These are phyloP conservation scores for Aphrophora alni DNA, from an alignment of 2,888 invertebrate genomes.

Conservation along the genomic window DNA sequence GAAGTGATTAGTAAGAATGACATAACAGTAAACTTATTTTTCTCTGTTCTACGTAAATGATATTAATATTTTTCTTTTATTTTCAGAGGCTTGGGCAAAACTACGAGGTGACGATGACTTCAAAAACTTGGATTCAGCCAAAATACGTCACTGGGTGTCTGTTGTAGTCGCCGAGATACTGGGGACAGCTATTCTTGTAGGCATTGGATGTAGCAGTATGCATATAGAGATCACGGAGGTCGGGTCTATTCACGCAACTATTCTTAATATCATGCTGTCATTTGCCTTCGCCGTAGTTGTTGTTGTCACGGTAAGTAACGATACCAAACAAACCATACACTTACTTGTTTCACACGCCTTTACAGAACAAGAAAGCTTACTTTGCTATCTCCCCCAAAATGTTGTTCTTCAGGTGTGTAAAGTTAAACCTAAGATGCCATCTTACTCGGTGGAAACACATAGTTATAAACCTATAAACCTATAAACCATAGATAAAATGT, in stretches of 20 bases:
- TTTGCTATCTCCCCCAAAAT: too few relatives aligned
- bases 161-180: conserved; percentile 56
- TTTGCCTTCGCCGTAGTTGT: conserved; percentile 57
- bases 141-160: conserved; percentile 43
- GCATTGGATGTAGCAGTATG: conserved; percentile 57
- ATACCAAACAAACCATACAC: too few relatives aligned
- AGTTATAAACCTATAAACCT: too few relatives aligned
- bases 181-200: conserved; percentile 56
- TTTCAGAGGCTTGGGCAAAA: conserved; percentile 21
- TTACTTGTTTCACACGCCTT: too few relatives aligned
- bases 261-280: conserved; percentile 55
- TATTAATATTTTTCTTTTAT: not conserved
- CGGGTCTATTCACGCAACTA: conserved; percentile 46
- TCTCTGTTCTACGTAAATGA: too few relatives aligned
- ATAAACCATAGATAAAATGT: too few relatives aligned
- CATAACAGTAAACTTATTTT: too few relatives aligned
- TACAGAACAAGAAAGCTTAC: too few relatives aligned
- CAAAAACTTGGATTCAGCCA: conserved; percentile 16
- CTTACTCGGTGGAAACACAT: too few relatives aligned
- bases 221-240: conserved; percentile 49
- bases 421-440: too few relatives aligned
- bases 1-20: too few relatives aligned
- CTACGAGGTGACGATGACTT: conserved; percentile 28
- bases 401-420: too few relatives aligned
- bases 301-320: conserved; percentile 57